These are phyloP conservation scores for Geodia barretti DNA, from an alignment of 37 sponge, comb jelly and placozoan genomes.

Conservation along the genomic window DNA sequence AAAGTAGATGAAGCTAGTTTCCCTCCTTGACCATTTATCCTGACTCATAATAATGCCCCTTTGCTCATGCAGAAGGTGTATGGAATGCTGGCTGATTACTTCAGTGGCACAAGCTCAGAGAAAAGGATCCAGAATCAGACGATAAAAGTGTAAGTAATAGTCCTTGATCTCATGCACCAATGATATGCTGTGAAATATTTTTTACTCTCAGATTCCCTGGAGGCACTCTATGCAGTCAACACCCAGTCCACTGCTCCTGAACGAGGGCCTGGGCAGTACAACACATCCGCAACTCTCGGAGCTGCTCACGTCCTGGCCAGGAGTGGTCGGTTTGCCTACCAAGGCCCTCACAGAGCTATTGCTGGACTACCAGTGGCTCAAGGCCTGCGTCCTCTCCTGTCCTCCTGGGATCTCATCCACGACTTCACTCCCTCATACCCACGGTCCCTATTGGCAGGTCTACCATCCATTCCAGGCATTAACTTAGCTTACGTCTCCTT, in stretches of 20 bases:
- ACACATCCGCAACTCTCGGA: constrained; percentile 61
- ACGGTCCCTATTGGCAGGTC: constrained; percentile 57
- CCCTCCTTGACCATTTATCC: no score
- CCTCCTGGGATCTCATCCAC: constrained; percentile 33
- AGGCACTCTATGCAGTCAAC: not conserved
- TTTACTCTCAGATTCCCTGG: not conserved
- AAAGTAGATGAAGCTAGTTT: no score
- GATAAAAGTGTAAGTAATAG: not conserved
- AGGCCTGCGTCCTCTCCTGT: constrained; percentile 19
- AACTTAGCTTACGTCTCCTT: no score
- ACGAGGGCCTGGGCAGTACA: constrained; percentile 35
- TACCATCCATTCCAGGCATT: no score
- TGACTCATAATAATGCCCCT: no score
- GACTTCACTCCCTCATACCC: constrained; percentile 58
- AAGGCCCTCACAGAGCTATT: constrained; percentile 53
- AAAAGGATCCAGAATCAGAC: not conserved
- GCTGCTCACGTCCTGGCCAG: constrained; percentile 53
- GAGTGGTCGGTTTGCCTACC: not conserved
- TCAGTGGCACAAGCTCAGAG: constrained; percentile 23
- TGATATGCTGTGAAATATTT: not conserved
- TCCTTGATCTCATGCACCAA: not conserved
- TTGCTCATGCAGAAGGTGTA: not conserved
- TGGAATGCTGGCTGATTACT: constrained; percentile 52
- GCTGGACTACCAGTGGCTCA: constrained; percentile 57
- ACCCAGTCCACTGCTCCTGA: constrained; percentile 41